Conservation (phyloP, 2,113 vertebrate genomes). For the Thinocorus orbignyianus region DNA sequence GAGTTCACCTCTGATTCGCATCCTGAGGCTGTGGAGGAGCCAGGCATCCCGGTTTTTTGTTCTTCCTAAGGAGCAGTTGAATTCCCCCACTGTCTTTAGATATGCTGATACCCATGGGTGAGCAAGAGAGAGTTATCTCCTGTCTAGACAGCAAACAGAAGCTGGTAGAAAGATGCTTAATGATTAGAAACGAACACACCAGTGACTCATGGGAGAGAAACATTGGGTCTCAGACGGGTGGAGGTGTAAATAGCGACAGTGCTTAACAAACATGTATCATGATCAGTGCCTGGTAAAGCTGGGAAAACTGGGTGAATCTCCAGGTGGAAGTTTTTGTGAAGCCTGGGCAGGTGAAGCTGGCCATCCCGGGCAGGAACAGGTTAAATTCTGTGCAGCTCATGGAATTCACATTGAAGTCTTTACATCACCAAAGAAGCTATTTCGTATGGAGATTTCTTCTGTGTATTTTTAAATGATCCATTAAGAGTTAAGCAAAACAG, state of each 20-base stretch:
- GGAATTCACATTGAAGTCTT: background rate
- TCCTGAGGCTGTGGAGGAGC: background rate
- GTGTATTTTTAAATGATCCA: background rate
- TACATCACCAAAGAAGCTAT: background rate
- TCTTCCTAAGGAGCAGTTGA: background rate
- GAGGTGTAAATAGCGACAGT: background rate
- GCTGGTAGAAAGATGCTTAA: background rate
- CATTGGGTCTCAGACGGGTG: background rate
- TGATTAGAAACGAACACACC: background rate
- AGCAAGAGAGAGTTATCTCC: background rate
- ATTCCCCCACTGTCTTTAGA: background rate
- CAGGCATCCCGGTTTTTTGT: background rate
- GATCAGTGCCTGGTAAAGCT: background rate
- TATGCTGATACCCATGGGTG: background rate
- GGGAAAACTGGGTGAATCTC: background rate
- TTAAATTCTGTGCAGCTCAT: background rate
- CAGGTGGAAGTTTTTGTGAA: background rate
- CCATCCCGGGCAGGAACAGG: background rate
- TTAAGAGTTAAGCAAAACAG: constrained; percentile 39
- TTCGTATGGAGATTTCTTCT: background rate
- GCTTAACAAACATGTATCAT: background rate
- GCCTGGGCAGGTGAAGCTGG: background rate
- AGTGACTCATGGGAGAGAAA: background rate
- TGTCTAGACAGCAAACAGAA: background rate
- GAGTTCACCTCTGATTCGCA: background rate